phyloP scores from a whole-genome alignment of 2,888 invertebrate species.

The Venusia cambrica region DNA sequence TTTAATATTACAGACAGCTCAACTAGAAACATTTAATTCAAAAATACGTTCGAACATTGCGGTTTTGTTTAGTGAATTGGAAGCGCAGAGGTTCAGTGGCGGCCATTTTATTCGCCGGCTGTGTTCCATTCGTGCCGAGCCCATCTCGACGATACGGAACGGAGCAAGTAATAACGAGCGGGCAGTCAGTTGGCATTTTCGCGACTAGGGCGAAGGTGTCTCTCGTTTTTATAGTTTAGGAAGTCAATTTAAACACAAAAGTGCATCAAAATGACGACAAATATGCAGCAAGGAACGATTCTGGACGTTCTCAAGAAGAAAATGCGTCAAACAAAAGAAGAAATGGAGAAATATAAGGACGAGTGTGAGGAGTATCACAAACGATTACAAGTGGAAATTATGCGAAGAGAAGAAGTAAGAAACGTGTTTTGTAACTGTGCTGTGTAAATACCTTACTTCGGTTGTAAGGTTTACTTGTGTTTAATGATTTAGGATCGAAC shows the following conservation, averaged over 20 bases:
- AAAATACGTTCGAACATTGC: conserved; percentile 46
- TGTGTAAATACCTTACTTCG: conserved; percentile 53
- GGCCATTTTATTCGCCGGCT: conserved; percentile 80
- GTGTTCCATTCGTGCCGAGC: conserved; percentile 77
- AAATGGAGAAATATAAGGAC: conserved; percentile 99
- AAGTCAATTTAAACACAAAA: conserved; percentile 60
- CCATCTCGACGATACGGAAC: conserved; percentile 75
- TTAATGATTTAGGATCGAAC: conserved; percentile 42
- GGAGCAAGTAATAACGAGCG: conserved; percentile 65
- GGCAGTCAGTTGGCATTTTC: conserved; percentile 79
- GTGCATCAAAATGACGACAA: conserved; percentile 89
- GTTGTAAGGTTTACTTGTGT: conserved; percentile 50
- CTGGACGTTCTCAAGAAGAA: conserved; percentile 99
- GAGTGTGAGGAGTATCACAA: conserved; percentile 98
- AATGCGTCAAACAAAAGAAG: conserved; percentile 99
- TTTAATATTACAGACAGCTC: conserved; percentile 37
- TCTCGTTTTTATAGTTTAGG: conserved; percentile 70
- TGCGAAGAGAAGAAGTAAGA: conserved; percentile 99
- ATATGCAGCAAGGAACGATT: conserved; percentile 95
- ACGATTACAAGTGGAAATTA: conserved; percentile 96
- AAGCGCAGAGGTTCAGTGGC: conserved; percentile 63
- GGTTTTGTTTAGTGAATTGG: conserved; percentile 54
- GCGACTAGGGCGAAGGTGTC: conserved; percentile 78
- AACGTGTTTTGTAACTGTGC: conserved; percentile 63
- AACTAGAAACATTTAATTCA: conserved; percentile 27